phyloP scores from a whole-genome alignment of 2,888 invertebrate genomes.

The Gastrophysa polygoni region DNA sequence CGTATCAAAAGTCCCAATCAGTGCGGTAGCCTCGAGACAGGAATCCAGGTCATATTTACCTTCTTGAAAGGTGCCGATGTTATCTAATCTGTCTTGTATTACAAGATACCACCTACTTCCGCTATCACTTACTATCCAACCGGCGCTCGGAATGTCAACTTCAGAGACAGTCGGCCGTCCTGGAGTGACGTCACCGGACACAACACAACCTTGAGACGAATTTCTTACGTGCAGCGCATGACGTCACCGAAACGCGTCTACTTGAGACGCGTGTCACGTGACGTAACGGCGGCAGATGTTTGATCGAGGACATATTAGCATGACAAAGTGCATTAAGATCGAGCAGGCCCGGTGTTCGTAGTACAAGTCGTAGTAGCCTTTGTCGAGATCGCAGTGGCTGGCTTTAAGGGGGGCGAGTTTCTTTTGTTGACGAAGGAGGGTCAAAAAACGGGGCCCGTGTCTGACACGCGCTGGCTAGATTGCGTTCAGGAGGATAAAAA shows the following conservation, averaged over 20 bases:
- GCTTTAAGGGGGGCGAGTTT: slow-evolving; percentile 51
- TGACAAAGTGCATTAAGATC: slow-evolving; percentile 59
- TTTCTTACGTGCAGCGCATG: slow-evolving; percentile 49
- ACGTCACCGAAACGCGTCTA: slow-evolving; percentile 40
- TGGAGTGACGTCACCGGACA: slow-evolving; percentile 55
- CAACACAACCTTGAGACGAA: slow-evolving; percentile 56
- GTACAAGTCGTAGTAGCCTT: slow-evolving; percentile 45
- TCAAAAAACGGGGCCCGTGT: slow-evolving; percentile 58
- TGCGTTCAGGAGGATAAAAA: slow-evolving; percentile 55
- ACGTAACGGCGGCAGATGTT: slow-evolving; percentile 54
- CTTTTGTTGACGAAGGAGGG: slow-evolving; percentile 54
- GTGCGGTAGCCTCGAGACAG: neutral
- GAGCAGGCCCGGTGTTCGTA: slow-evolving; percentile 55
- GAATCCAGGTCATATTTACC: neutral
- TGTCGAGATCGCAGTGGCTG: slow-evolving; percentile 47
- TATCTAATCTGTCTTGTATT: slow-evolving; percentile 13
- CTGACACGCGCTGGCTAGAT: slow-evolving; percentile 57
- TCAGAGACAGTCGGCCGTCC: slow-evolving; percentile 24
- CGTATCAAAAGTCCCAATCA: neutral
- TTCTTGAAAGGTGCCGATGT: neutral
- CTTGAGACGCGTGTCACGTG: slow-evolving; percentile 50
- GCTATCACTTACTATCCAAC: slow-evolving; percentile 22
- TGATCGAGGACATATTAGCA: slow-evolving; percentile 50
- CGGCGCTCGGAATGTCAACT: slow-evolving; percentile 26
- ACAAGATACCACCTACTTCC: slow-evolving; percentile 29